Percentiles rank a stretch among this genome's conserved stretches.
Conservation (phyloP, 30 jellyfish, hydroid and myxozoan genomes). For the Calvadosia cruxmelitensis region DNA sequence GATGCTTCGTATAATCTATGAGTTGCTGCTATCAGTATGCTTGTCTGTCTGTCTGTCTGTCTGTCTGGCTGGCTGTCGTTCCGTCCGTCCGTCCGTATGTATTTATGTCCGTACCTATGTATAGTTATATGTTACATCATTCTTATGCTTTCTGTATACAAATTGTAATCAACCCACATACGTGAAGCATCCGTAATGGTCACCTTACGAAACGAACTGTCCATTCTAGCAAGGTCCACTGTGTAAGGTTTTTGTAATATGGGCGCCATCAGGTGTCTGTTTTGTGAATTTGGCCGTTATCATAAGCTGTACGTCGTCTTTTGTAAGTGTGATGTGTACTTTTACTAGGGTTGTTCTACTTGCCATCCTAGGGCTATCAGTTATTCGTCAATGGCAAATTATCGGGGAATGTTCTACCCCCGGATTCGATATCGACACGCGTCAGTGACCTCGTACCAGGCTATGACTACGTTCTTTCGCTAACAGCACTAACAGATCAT, state of each 20-base stretch:
- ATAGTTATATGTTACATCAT: too few species aligned
- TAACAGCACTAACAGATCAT: constrained; percentile 44
- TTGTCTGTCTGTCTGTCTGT: too few species aligned
- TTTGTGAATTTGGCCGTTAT: background rate
- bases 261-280: background rate
- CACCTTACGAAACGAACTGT: too few species aligned
- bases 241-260: background rate
- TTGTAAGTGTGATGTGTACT: background rate
- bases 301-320: background rate
- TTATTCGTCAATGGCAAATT: constrained; percentile 15
- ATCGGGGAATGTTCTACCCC: constrained; percentile 17
- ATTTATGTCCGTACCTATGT: too few species aligned
- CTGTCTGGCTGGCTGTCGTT: too few species aligned
- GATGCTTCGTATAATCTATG: too few species aligned
- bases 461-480: constrained; percentile 8
- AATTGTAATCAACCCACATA: too few species aligned
- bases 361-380: background rate
- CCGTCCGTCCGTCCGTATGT: too few species aligned
- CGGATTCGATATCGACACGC: constrained; percentile 10
- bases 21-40: too few species aligned
- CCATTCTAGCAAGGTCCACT: too few species aligned
- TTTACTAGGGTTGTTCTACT: constrained; percentile 22
- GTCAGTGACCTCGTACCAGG: constrained; percentile 38
- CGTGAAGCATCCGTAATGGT: too few species aligned
- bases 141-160: too few species aligned